These are phyloP conservation scores for Barypeithes pellucidus DNA, from an alignment of 2,888 invertebrate genomes.

Conservation along the genomic window DNA sequence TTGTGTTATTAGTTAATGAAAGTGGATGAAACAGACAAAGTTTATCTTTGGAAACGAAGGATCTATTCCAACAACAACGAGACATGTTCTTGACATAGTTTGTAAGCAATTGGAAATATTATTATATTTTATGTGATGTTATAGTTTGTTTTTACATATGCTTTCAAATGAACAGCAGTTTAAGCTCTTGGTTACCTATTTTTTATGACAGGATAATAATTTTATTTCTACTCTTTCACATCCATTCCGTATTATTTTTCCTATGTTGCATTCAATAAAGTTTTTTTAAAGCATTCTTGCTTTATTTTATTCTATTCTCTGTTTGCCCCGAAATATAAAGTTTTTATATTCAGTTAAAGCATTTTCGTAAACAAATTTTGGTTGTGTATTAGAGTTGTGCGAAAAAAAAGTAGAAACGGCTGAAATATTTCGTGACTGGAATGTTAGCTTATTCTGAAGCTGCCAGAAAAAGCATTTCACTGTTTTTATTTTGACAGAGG, in stretches of 20 bases:
- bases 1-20: too few relatives aligned
- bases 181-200: too few relatives aligned
- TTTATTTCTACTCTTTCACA: background rate
- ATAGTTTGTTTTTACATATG: too few relatives aligned
- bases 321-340: slow-evolving; percentile 11
- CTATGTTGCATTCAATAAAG: background rate
- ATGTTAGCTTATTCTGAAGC: slow-evolving; percentile 50
- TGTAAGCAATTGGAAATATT: too few relatives aligned
- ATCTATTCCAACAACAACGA: too few relatives aligned
- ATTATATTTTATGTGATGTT: too few relatives aligned
- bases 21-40: too few relatives aligned
- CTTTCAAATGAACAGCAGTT: too few relatives aligned
- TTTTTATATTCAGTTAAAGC: slow-evolving; percentile 51
- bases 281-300: background rate
- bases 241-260: background rate
- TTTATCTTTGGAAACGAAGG: too few relatives aligned
- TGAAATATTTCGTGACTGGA: slow-evolving; percentile 51
- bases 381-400: slow-evolving; percentile 47
- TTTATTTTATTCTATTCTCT: background rate
- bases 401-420: slow-evolving; percentile 45
- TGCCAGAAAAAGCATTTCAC: slow-evolving; percentile 49
- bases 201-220: too few relatives aligned
- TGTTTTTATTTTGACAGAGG: slow-evolving; percentile 46
- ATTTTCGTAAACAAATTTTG: slow-evolving; percentile 44
- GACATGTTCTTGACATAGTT: too few relatives aligned